Evolutionary conservation across 2,113 vertebrate genomes (phyloP), one percentile per base, ranked within the genome.

Genomic region (Crotalus helleri): DNA sequence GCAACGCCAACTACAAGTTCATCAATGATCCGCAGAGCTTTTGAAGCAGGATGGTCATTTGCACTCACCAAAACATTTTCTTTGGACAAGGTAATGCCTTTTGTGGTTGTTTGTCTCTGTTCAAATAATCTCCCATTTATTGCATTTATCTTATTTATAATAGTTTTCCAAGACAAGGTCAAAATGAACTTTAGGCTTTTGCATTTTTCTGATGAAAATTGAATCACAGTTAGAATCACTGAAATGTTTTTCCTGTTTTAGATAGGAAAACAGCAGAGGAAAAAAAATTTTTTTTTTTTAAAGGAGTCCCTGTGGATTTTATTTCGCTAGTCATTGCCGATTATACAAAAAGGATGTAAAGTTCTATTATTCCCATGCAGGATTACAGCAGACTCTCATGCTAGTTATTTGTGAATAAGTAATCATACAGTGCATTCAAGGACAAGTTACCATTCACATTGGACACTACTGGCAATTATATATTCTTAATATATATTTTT

Each of bases 61-160:
- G 98, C 99, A 93, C 95, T 99, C 93, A 99, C 99, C 93, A 99
- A 99, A 97, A 99, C 99, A 0, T 99, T 99, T 95, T 98, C 98
- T 85, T 97, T 99, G 94, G 98, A 99, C 96, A 99, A 99, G 98
- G 98, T 98, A 97, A 96, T 96, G 85, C 89, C 81, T 74, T 39
- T 19, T 55, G 89, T 8, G 3, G 19, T 51, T 1, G 57, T 13
- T 55, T 11, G 15, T n/a, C 2, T 12, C 0, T 24, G 0, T 92
- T 95, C 88, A 61, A 33, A 69, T 55, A 44, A 5, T 53, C 13
- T 90, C 90, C 10, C 7, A 0, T 21, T 24, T 2, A 54, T 11
- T 87, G 33, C 39, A 53, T 51, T 17, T n/a, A 10, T 58, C 17
- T 55, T 69, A 44, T 74, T 54, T 24, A 88, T 2, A 53, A 64